Evolutionary conservation across 2,797 vertebrate species (phyloP).

Genomic region (Geotrypetes seraphini): DNA sequence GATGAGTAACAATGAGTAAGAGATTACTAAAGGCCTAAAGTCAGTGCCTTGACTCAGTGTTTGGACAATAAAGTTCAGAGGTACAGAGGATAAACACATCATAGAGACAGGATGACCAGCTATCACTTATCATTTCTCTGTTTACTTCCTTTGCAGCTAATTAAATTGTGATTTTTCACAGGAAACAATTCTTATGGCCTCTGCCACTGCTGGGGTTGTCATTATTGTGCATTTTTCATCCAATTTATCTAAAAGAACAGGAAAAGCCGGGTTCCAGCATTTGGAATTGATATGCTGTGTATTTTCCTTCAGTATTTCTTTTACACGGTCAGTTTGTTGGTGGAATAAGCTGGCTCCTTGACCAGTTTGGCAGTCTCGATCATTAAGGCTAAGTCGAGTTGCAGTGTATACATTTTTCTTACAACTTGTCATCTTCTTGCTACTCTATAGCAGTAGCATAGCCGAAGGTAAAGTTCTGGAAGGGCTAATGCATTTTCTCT

Average conservation of each 20-base stretch:
- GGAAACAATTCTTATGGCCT: constrained; percentile 54
- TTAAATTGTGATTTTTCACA: constrained; percentile 57
- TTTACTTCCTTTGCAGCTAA: constrained; percentile 67
- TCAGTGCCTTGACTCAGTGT: constrained; percentile 48
- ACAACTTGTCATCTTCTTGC: too few relatives aligned
- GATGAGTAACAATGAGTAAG: constrained; percentile 41
- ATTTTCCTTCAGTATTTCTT: too few relatives aligned
- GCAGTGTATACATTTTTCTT: too few relatives aligned
- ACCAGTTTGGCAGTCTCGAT: too few relatives aligned
- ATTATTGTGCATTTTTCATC: constrained; percentile 48
- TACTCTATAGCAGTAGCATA: too few relatives aligned
- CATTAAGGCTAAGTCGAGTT: too few relatives aligned
- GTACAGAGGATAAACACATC: constrained; percentile 56
- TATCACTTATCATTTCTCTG: constrained; percentile 53
- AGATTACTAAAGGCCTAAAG: constrained; percentile 48
- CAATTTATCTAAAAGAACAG: constrained; percentile 56
- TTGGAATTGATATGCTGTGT: too few relatives aligned
- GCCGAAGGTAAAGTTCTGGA: too few relatives aligned
- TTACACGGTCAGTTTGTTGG: too few relatives aligned
- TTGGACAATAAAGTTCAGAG: constrained; percentile 66
- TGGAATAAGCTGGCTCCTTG: too few relatives aligned
- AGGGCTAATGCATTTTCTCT: too few relatives aligned
- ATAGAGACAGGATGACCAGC: constrained; percentile 46
- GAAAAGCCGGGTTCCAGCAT: constrained; percentile 52
- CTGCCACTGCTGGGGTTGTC: constrained; percentile 47